Percentiles rank a stretch among this genome's conserved stretches.
These are phyloP conservation scores for Semnornis frantzii DNA, from an alignment of 2,113 vertebrate species.

Conservation along the genomic window DNA sequence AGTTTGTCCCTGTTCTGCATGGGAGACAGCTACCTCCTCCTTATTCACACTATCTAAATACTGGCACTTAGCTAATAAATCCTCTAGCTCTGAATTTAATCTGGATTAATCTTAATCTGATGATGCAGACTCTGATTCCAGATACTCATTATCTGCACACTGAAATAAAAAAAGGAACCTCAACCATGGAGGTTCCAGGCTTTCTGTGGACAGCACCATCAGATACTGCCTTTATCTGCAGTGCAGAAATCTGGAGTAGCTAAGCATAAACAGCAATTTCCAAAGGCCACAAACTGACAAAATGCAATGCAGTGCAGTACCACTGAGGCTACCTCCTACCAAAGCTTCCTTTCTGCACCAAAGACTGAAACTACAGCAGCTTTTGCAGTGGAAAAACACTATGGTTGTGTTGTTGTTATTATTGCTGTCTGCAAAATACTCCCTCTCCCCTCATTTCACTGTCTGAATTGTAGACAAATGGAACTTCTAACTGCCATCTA, in stretches of 20 bases:
- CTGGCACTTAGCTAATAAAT: not conserved
- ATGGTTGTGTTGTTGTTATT: not conserved
- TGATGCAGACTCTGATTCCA: not conserved
- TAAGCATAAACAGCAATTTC: not conserved
- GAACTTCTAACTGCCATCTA: not conserved
- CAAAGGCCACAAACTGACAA: not conserved
- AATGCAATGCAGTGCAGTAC: not conserved
- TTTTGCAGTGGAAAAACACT: not conserved
- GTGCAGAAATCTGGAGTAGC: not conserved
- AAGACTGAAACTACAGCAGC: not conserved
- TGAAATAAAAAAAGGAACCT: not conserved
- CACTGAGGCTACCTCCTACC: not conserved
- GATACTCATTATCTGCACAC: not conserved
- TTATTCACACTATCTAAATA: not conserved
- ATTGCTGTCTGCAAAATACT: not conserved
- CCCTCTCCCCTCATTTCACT: not conserved
- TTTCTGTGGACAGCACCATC: not conserved
- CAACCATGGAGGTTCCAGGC: not conserved
- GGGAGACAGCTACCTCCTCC: not conserved
- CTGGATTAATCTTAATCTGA: not conserved
- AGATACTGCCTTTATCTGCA: not conserved
- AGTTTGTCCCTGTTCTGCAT: not conserved
- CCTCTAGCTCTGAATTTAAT: not conserved
- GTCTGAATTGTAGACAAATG: not conserved
- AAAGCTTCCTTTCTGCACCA: not conserved